Evolutionary conservation across 2,797 vertebrate genomes (phyloP), one percentile per base, ranked within the genome.

Genomic region (Danio choprae): DNA sequence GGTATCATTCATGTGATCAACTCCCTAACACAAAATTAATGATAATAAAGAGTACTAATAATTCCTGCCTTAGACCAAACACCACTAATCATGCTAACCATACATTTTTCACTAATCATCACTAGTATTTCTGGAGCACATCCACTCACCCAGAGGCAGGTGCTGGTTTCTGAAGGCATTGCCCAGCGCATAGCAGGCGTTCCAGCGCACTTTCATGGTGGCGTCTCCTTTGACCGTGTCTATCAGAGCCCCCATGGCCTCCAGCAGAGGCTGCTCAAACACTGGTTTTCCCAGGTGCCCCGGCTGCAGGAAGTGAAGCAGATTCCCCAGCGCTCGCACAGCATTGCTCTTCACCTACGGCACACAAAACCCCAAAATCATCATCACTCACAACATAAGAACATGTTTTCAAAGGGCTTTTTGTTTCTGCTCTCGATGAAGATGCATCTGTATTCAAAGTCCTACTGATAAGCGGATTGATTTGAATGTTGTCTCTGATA

Each of bases 181-280:
- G 13, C 98, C 98, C 68, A 99, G 84, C 0, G 98, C 98, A 0
- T 97, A 99, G 43, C 98, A 99, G 13, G 98, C 97, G 12, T 99
- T 99, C 98, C 98, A 99, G 53, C 97, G 90, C 79, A 98, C 97
- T 88, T 99, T 99, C 98, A 99, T 99, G 0, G 94, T 96, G 77
- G 96, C 95, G n/a, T 98, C 97, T 0, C 94, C 95, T 70, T 92
- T 91, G 60, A 98, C 94, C 0, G 97, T 96, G 50, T 95, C 92
- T n/a, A 97, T 94, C 5, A 99, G 92, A 62, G 95, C 95, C 74
- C 92, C 92, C 58, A 99, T 90, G 0, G 96, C 93, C 0, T 96
- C 96, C 79, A 97, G 94, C 0, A 97, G 91, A 1, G 96, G 94
- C 20, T 92, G 91, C 72, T 91, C 92, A 77, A 99, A 99, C 6